These are phyloP conservation scores for Pteria penguin DNA, from an alignment of 2,888 invertebrate genomes.

Conservation along the genomic window DNA sequence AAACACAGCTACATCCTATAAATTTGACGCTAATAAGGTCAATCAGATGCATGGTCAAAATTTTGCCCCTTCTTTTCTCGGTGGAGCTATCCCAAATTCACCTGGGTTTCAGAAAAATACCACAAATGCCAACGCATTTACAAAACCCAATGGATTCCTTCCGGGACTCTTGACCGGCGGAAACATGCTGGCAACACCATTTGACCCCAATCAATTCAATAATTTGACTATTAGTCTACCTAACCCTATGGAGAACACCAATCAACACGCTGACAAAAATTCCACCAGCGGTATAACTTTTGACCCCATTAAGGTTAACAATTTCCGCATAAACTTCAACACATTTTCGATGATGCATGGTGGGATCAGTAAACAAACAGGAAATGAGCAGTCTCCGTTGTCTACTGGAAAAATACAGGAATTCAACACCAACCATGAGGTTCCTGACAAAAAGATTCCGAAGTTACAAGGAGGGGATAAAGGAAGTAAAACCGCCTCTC, in stretches of 20 bases:
- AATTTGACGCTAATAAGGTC: constrained; percentile 35
- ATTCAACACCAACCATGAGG: background rate
- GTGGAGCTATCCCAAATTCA: background rate
- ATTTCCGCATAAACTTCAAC: constrained; percentile 22
- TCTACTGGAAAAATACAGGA: background rate
- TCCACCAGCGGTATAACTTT: constrained; percentile 23
- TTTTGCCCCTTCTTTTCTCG: constrained; percentile 29
- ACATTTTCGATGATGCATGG: background rate
- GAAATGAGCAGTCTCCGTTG: background rate
- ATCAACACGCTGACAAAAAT: background rate
- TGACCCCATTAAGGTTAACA: constrained; percentile 49
- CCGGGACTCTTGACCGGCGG: constrained; percentile 32
- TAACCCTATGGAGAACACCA: background rate
- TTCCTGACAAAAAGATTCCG: background rate
- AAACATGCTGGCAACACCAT: background rate
- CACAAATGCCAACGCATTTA: background rate
- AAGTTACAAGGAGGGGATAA: background rate
- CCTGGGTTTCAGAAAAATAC: background rate
- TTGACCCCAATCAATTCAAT: constrained; percentile 28
- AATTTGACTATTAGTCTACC: constrained; percentile 2
- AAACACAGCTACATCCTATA: constrained; percentile 20
- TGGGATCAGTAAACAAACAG: background rate
- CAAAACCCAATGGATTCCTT: background rate
- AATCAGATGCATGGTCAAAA: constrained; percentile 31
- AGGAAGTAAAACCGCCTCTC: too few species aligned